Percentiles rank a stretch among this genome's conserved stretches.
phyloP scores from a whole-genome alignment of 2,113 vertebrate species.

The Pseudonaja textilis region DNA sequence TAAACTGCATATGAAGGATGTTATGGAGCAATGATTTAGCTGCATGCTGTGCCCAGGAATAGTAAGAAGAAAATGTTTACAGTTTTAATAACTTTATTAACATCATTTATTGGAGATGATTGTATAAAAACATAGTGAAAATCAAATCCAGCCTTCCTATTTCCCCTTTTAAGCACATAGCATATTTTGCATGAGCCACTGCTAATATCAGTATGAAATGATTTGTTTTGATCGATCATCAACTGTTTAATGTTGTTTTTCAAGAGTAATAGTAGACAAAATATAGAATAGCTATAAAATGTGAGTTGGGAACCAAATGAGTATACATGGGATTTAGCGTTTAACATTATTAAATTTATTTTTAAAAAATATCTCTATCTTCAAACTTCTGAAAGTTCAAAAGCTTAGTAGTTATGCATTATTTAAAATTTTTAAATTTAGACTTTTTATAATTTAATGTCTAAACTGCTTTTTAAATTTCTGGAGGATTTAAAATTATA shows the following conservation, averaged over 20 bases:
- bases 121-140: constrained; percentile 22
- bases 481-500: background rate
- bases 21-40: constrained; percentile 58
- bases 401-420: background rate
- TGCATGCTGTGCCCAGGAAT: constrained; percentile 65
- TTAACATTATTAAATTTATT: background rate
- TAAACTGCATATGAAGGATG: constrained; percentile 52
- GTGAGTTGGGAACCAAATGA: background rate
- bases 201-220: constrained; percentile 49
- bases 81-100: constrained; percentile 55
- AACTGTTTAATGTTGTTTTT: constrained; percentile 14
- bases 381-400: background rate
- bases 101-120: constrained; percentile 49
- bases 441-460: background rate
- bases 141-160: constrained; percentile 23
- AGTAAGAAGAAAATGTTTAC: constrained; percentile 51
- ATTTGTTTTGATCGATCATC: constrained; percentile 24
- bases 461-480: background rate
- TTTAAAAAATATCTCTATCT: background rate
- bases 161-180: constrained; percentile 15
- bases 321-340: background rate
- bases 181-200: constrained; percentile 57
- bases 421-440: background rate
- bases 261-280: constrained; percentile 27
- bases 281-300: constrained; percentile 12